Evolutionary conservation across 2,888 invertebrate genomes (phyloP).

Genomic region (Cordilura impudica): DNA sequence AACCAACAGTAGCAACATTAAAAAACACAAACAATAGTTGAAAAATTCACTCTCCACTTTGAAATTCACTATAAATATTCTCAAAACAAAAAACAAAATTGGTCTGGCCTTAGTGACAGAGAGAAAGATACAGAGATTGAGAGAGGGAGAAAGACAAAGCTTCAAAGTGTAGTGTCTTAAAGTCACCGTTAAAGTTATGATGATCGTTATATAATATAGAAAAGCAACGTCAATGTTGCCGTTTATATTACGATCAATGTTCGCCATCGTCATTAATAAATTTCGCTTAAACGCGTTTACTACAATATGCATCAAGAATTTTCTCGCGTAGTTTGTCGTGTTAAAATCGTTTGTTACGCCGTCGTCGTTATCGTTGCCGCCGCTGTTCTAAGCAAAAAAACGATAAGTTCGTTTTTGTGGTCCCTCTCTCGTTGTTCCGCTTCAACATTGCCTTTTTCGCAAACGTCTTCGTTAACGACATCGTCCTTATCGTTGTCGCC

Average conservation of each 20-base stretch:
- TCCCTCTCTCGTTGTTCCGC: background rate
- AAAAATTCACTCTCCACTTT: background rate
- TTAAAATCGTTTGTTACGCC: constrained; percentile 56
- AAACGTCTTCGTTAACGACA: constrained; percentile 4
- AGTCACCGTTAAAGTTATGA: background rate
- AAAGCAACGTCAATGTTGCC: constrained; percentile 48
- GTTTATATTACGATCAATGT: constrained; percentile 32
- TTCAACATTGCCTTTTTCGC: background rate
- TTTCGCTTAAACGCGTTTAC: constrained; percentile 42
- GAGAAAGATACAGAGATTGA: background rate
- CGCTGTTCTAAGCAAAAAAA: constrained; percentile 12
- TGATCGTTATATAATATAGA: background rate
- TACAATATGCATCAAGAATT: constrained; percentile 64
- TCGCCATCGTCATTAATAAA: constrained; percentile 64
- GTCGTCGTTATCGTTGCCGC: constrained; percentile 66
- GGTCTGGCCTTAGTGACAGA: no score
- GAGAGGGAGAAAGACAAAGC: background rate
- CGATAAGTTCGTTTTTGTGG: constrained; percentile 21
- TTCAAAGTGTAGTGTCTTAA: background rate
- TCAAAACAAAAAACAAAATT: no score
- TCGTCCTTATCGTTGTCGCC: constrained; percentile 9
- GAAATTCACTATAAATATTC: background rate
- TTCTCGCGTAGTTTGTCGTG: constrained; percentile 58
- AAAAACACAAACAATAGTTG: background rate
- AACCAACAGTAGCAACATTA: constrained; percentile 23